A percentile compares a stretch with the other conserved stretches of the same genome.
phyloP scores from a whole-genome alignment of 2,888 invertebrate genomes.

The Cenopis cana region DNA sequence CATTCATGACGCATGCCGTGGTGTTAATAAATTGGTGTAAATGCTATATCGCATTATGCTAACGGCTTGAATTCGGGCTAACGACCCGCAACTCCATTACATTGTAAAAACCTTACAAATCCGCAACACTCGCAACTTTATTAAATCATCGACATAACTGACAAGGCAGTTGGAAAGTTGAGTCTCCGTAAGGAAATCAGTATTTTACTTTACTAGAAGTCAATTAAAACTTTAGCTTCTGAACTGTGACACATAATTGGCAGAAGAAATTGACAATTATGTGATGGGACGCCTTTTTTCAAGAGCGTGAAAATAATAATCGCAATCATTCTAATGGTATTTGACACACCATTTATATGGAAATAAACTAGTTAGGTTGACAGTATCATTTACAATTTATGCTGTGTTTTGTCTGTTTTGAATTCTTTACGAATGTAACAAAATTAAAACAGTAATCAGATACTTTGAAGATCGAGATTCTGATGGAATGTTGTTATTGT shows the following conservation, averaged over 20 bases:
- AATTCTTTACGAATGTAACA: not conserved
- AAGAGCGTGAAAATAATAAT: too few species aligned
- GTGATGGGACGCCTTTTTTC: too few species aligned
- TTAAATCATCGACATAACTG: constrained; percentile 16
- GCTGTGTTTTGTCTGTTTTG: too few species aligned
- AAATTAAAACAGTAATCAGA: not conserved
- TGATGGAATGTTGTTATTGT: too few species aligned
- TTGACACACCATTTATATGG: too few species aligned
- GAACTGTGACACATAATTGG: not conserved
- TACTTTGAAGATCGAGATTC: too few species aligned
- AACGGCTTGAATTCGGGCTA: constrained; percentile 30
- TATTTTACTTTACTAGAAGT: too few species aligned
- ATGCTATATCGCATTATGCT: constrained; percentile 25
- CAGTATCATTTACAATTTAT: too few species aligned
- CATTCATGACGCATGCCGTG: constrained; percentile 34
- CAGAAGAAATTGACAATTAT: too few species aligned
- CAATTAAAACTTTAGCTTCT: not conserved
- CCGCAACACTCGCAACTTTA: constrained; percentile 23
- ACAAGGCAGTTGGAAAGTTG: not conserved
- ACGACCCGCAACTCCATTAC: constrained; percentile 34
- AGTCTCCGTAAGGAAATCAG: not conserved
- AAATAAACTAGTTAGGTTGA: too few species aligned
- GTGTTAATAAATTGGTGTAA: constrained; percentile 39
- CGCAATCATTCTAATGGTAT: too few species aligned
- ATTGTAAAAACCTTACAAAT: constrained; percentile 21